Evolutionary conservation across 2,113 vertebrate genomes (phyloP), one percentile per base, ranked within the genome.

Genomic region (Speoplatyrhinus poulsoni): DNA sequence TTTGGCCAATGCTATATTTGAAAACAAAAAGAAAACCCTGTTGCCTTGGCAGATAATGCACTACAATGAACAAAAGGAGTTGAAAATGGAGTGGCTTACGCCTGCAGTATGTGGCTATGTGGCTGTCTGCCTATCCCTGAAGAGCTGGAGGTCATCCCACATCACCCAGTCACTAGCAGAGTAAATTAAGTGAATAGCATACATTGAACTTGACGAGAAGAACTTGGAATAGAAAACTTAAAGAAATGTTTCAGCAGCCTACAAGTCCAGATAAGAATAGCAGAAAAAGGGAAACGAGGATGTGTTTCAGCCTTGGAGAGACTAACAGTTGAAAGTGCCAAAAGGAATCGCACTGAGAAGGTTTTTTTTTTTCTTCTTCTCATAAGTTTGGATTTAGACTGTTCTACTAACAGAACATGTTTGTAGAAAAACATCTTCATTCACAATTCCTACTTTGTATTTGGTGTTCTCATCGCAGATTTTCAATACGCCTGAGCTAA

Each of bases 191-290:
- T 76, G 81, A 81, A 68, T 67, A 82, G 77, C 75, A 67, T 52
- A 77, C 85, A 75, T 75, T 10, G 87, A 87, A 67, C 82, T 68
- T 1, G 55, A 75, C 72, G 26, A 26, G 26, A 26, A 81, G 81
- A 82, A 82, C 76, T 72, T 77, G 63, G 81, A 76, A 82, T 84
- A 83, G 73, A 79, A 70, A 85, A 74, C 83, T 85, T 76, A 83
- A 86, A 82, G 74, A 77, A 83, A 88, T 90, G 78, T 90, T 61
- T 26, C 82, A 85, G 81, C 85, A 83, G 9, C 10, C 11, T n/a
- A 54, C 4, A 41, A 41, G 76, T 80, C 63, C 67, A 78, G 60
- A 83, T 75, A 59, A 65, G 52, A 85, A 83, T 65, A 67, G 72
- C 33, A 73, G 58, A 49, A 69, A 26, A 55, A 80, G 70, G 65